phyloP scores from a whole-genome alignment of 92 coral and sea anemone genomes.

The Nematostella vectensis region DNA sequence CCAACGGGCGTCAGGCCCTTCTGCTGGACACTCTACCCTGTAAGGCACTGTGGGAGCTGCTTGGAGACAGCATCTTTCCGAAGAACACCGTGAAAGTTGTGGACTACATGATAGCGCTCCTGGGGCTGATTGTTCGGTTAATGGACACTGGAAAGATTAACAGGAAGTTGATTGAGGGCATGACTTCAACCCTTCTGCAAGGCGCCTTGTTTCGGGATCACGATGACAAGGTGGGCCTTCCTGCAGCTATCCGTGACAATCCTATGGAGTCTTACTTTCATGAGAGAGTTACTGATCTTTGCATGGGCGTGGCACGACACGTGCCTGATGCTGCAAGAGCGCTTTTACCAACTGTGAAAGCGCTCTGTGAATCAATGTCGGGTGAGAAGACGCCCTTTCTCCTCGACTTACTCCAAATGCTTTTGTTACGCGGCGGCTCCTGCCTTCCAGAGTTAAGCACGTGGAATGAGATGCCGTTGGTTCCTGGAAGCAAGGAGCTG shows the following conservation, averaged over 20 bases:
- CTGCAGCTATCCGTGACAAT: neutral
- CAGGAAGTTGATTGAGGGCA: neutral
- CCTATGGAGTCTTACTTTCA: neutral
- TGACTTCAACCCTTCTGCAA: neutral
- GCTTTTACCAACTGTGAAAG: neutral
- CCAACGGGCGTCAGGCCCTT: neutral
- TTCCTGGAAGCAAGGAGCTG: constrained; percentile 15
- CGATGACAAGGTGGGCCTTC: neutral
- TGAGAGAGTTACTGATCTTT: neutral
- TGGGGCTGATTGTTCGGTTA: neutral
- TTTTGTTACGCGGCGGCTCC: neutral
- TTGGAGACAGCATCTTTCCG: neutral
- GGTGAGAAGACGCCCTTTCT: neutral
- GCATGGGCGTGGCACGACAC: neutral
- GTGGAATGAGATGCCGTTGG: constrained; percentile 20
- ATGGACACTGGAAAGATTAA: neutral
- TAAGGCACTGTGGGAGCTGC: neutral
- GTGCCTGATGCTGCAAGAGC: neutral
- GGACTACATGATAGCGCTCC: neutral
- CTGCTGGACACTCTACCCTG: neutral
- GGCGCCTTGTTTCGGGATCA: neutral
- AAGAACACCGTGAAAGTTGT: neutral
- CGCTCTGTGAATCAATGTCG: neutral
- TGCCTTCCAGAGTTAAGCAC: constrained; percentile 1
- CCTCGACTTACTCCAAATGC: neutral